phyloP scores from a whole-genome alignment of 2,888 invertebrate genomes.

The Nemotelus nigrinus region DNA sequence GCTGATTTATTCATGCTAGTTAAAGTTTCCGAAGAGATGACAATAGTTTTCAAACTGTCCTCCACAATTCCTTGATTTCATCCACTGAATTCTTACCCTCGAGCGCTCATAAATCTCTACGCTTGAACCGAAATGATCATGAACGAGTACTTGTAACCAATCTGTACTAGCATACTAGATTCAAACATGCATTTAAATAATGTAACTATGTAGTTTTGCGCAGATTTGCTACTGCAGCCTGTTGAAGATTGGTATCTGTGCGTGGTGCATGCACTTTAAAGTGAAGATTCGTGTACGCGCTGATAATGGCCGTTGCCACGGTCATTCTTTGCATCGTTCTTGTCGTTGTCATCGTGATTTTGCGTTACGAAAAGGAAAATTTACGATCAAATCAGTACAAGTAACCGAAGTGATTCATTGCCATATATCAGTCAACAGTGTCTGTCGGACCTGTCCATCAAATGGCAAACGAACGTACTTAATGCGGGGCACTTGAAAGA shows the following conservation, averaged over 20 bases:
- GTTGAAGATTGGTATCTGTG: too few relatives aligned
- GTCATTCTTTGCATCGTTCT: too few relatives aligned
- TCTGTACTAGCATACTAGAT: too few relatives aligned
- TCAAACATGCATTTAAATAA: too few relatives aligned
- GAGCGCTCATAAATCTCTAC: constrained; percentile 1
- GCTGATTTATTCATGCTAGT: background rate
- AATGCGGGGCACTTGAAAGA: constrained; percentile 9
- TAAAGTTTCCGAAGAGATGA: constrained; percentile 5
- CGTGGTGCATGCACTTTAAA: too few relatives aligned
- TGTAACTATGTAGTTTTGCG: too few relatives aligned
- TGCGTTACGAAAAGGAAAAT: constrained; percentile 10
- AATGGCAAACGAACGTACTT: too few relatives aligned
- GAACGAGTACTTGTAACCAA: background rate
- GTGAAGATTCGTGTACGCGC: too few relatives aligned
- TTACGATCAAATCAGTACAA: constrained; percentile 47
- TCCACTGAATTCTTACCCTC: background rate
- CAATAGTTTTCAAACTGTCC: constrained; percentile 15
- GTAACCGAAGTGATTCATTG: constrained; percentile 47
- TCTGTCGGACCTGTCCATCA: constrained; percentile 49
- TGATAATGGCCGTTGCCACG: too few relatives aligned
- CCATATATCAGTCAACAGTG: constrained; percentile 50
- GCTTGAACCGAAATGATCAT: background rate
- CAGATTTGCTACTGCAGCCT: too few relatives aligned
- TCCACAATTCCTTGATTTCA: background rate
- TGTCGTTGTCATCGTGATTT: too few relatives aligned